Conservation (phyloP, 2,797 vertebrate species). For the Oceanodroma leucorhoa region DNA sequence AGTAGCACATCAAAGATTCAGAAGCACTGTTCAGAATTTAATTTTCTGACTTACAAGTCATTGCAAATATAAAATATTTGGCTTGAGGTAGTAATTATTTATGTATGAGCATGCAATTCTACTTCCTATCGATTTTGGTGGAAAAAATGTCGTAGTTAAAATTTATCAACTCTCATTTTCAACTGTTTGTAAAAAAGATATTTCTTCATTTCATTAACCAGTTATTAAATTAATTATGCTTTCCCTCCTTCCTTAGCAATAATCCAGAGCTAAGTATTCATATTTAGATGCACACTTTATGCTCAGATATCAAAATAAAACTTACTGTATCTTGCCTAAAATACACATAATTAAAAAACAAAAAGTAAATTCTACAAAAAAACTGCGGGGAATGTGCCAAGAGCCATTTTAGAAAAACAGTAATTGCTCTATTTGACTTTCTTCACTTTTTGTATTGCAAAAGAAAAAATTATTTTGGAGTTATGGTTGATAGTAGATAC, state of each 20-base stretch:
- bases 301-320: background rate
- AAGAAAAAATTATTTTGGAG: background rate
- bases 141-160: background rate
- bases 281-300: background rate
- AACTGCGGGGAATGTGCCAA: fast-evolving
- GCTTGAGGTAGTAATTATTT: background rate
- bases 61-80: background rate
- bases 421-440: background rate
- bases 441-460: background rate
- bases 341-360: background rate
- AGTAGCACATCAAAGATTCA: background rate
- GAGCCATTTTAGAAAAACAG: background rate
- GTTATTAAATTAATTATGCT: background rate
- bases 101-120: background rate
- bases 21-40: background rate
- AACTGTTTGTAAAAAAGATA: background rate
- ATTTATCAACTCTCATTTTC: background rate
- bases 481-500: background rate
- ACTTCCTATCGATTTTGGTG: fast-evolving
- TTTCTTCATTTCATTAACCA: background rate
- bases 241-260: background rate
- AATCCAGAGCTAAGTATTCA: background rate
- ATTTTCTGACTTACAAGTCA: background rate
- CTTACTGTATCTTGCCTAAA: background rate
- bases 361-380: background rate